phyloP scores from a whole-genome alignment of 2,888 invertebrate species.

The Silvanus unidentatus region DNA sequence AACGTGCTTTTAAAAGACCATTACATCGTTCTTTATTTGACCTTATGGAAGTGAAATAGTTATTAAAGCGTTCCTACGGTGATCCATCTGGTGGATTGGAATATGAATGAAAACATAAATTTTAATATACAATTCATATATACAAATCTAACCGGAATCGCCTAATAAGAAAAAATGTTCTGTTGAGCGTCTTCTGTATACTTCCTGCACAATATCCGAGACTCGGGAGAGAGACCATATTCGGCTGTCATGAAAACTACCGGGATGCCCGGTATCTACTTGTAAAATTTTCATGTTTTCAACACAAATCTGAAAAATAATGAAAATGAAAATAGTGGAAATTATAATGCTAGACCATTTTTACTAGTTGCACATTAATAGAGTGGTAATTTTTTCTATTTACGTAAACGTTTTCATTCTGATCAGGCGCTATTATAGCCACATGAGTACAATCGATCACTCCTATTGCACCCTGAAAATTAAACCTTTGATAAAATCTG shows the following conservation, averaged over 20 bases:
- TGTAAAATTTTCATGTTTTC: constrained; percentile 10
- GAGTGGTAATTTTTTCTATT: too few relatives aligned
- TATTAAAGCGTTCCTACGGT: constrained; percentile 8
- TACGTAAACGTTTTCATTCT: too few relatives aligned
- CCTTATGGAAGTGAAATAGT: constrained; percentile 5
- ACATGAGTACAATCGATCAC: too few relatives aligned
- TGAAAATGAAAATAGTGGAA: too few relatives aligned
- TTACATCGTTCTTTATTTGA: constrained; percentile 15
- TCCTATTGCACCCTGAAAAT: too few relatives aligned
- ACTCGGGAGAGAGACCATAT: constrained; percentile 11
- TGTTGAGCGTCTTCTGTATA: neutral
- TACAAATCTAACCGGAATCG: constrained; percentile 11
- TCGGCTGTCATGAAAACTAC: constrained; percentile 10
- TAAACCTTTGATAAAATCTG: too few relatives aligned
- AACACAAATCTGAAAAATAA: too few relatives aligned
- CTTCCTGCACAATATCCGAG: constrained; percentile 1
- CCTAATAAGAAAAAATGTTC: constrained; percentile 7
- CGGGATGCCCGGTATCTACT: constrained; percentile 7
- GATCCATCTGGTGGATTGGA: constrained; percentile 3
- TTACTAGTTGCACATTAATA: too few relatives aligned
- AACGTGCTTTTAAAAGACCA: constrained; percentile 22
- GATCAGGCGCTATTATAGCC: too few relatives aligned
- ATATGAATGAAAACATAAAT: constrained; percentile 12
- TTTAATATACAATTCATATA: too few relatives aligned
- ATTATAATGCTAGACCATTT: too few relatives aligned